Base-by-base conservation (phyloP, 2,888 invertebrate genomes). In the Aromia moschata region DNA sequence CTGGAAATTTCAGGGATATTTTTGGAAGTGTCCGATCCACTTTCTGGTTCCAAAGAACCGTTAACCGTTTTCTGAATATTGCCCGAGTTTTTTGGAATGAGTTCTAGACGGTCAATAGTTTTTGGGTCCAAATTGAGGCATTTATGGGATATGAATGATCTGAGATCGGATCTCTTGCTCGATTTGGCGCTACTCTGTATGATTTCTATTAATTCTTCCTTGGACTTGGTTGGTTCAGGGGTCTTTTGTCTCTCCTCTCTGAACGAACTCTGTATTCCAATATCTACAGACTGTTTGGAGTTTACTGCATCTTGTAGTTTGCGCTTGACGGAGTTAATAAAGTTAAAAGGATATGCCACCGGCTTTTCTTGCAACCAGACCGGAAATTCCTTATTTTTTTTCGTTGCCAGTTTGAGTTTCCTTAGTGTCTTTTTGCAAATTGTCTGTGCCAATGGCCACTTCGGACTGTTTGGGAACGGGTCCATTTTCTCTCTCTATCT, bases 321-420 rank as follows among this genome's bases (percentile, higher is more conserved):
- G 60, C 83, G 80, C 66, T 85, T 84, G 5, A 86, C 84, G 41
- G 84, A 86, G 71, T 81, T 84, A 38, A 87, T 84, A 69, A 87
- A 86, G 69, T 86, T 86, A 65, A 85, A 86, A 11, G 87, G 86
- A 79, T 84, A 83, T 3, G 83, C 56, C 46, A 56, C 49, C 0
- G 62, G 60, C 30, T 59, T 59, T 46, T 69, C 68, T 43, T 62
- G 62, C 5, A 72, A 62, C 72, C 72, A 72, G 9, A 41, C 25
- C 2, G 67, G 67, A 36, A 36, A 67, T 20, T 51, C 41, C 1
- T 38, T 58, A n/a, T 12, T 25, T 20, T 7, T 20, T n/a, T 43
- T 61, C 56, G 3, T 44, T 46, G 15, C 53, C 51, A 7, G 60
- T 62, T 58, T 61, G 61, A 14, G 62, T 65, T 55, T 64, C 61